Base-by-base conservation (phyloP, 2,113 vertebrate genomes). In the Apus apus region DNA sequence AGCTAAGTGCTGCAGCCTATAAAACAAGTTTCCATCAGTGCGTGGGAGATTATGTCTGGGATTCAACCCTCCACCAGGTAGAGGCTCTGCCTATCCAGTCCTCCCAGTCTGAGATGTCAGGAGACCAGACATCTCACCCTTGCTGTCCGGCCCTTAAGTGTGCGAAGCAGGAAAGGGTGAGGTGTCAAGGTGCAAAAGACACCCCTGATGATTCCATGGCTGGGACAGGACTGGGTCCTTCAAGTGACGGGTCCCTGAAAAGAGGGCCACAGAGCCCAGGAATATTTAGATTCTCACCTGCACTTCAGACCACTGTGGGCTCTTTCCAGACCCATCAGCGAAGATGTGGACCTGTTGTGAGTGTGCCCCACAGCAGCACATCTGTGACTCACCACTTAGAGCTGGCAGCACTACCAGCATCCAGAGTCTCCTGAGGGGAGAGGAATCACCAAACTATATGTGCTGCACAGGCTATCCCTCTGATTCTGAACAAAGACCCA, bases 391-490 rank as follows among this genome's bases (percentile, higher is more conserved):
- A 72, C 38, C 68, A 53, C 22, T 6, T 38, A 65, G 38, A 65
- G 8, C 51, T 91, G 94, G 70, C 86, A 89, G 73, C 80, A 75
- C 48, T 30, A 25, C 74, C 40, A 95, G 58, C 32, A 85, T 66
- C n/a, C 20, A 73, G 58, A 74, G 16, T n/a, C 23, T 91, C 19
- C 61, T 3, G 3, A 89, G 22, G 4, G 30, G 8, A 89, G 8
- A 93, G 13, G n/a, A 85, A 72, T 85, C 0, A 0, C 25, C 25
- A 76, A 26, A 6, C 51, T 43, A 15, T 22, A 5, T 58, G 50
- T 58, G 16, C 34, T 50, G 25, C 26, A 75, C 29, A 11, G 57
- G 26, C 36, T 65, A 32, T 17, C 70, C 18, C 56, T 70, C 32
- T 6, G 17, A 25, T 19, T 50, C 32, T 40, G 38, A 71, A 20